Conservation (phyloP, 2,888 invertebrate genomes). For the Acleris cristana region DNA sequence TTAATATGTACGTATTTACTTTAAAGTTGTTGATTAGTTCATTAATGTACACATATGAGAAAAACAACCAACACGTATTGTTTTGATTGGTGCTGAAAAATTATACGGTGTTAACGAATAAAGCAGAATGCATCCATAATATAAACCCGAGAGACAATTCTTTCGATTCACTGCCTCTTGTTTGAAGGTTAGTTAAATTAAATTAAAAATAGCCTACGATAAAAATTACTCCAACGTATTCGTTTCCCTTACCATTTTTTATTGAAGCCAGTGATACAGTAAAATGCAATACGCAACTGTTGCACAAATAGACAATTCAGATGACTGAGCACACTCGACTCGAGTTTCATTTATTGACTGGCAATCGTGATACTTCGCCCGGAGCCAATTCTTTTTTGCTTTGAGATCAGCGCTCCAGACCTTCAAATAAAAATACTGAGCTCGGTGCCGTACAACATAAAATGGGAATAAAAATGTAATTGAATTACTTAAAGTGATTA, state of each 20-base stretch:
- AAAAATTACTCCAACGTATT: constrained; percentile 3
- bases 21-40: no score
- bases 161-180: no score
- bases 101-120: no score
- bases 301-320: constrained; percentile 38
- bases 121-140: no score
- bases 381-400: constrained; percentile 22
- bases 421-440: constrained; percentile 14
- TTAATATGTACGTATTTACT: no score
- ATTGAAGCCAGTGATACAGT: constrained; percentile 22
- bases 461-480: background rate
- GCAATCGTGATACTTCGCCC: constrained; percentile 28
- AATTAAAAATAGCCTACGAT: background rate
- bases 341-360: constrained; percentile 36
- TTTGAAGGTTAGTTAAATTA: constrained; percentile 6
- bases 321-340: constrained; percentile 37
- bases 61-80: no score
- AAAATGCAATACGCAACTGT: constrained; percentile 37
- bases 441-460: constrained; percentile 1
- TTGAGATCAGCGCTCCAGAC: constrained; percentile 16
- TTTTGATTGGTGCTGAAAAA: no score
- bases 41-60: no score
- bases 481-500: no score
- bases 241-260: constrained; percentile 24
- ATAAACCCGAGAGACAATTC: no score